Base-by-base conservation (phyloP, 2,113 vertebrate genomes). In the Vimba vimba region DNA sequence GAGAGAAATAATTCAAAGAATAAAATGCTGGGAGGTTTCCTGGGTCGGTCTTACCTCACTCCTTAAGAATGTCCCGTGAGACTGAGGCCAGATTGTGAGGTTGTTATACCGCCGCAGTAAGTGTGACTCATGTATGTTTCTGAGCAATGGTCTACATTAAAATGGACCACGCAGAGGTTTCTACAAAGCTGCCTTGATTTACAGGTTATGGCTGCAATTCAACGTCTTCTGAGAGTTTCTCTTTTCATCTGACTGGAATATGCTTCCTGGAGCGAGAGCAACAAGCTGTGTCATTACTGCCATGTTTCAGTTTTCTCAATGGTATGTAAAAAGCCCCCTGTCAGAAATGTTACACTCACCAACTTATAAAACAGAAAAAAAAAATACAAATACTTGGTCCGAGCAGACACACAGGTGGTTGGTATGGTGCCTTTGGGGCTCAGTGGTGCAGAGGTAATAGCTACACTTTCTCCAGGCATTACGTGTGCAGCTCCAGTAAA, bases 61-160 rank as follows among this genome's bases (percentile, higher is more conserved):
- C 62, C 45, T 79, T 25, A 86, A 78, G 79, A 73, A 90, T 90
- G 85, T 85, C 86, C 71, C 88, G 12, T 45, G 59, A 89, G 79
- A 79, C 68, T 11, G 57, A 84, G 77, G 84, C 71, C 74, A 84
- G 76, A 76, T 64, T 75, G 50, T 55, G 19, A 85, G 11, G 60
- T 78, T 83, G 68, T 75, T 75, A 79, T 64, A 55, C 59, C 25
- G 43, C 59, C 15, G 13, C 25, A 36, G 50, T 77, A 45, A 15
- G 62, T 73, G 60, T 71, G 64, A 83, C 83, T 81, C 77, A 85
- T 62, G 6, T 39, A 33, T 23, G 74, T 78, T 68, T 75, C 25
- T 27, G 52, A 50, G 62, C 73, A 87, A 21, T 52, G 43, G 86
- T 43, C 55, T 81, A 64, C 75, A 21, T 59, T 74, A 3, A 69